Base-by-base conservation (phyloP, 92 coral and sea anemone species). In the Epizoanthus rinbou region DNA sequence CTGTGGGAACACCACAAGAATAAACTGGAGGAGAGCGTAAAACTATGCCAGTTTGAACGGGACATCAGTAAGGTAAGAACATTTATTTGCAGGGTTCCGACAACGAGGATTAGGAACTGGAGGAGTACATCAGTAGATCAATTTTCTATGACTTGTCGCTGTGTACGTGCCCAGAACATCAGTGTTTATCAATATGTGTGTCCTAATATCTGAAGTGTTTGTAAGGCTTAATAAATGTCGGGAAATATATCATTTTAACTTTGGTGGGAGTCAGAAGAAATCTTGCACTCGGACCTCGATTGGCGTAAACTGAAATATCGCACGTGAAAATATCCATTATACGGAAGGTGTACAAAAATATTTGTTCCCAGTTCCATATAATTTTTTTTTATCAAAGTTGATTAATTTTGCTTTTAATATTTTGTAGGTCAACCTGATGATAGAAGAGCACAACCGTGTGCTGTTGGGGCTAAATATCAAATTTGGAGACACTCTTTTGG, bases 1-100 rank as follows among this genome's bases (percentile, higher is more conserved):
- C 57, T 97, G 57, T 97, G 99, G 99, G 97, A 97, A 35, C 94
- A 97, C 68, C 99, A 97, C 69, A 94, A 87, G 82, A 91, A 87
- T 82, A 94, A 97, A 76, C 90, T 97, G 14, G 91, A 92, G 45
- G 98, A 97, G 85, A 97, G 99, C 79, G 92, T 97, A 73, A 93
- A 91, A 50, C 70, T 97, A 73, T 97, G 99, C 63, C 95, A 97
- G 70, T 92, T 94, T 92, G 98, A 97, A 75, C 99, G 93, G 67
- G 91, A 91, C 16, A 97, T 97, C 74, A 94, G 92, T 78, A 84
- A 63, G 92, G 99, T 97, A 87, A 35, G 80, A 70, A 13, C 54
- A 13, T 50, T 50, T 10, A 9, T 15, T 50, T 50, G 54, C 54
- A 11, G 54, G 54, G 54, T 13, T 50, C 16, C 14, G 54, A 43